Base-by-base conservation (phyloP, 64 coral and sea anemone species). In the Anthopleura sola region DNA sequence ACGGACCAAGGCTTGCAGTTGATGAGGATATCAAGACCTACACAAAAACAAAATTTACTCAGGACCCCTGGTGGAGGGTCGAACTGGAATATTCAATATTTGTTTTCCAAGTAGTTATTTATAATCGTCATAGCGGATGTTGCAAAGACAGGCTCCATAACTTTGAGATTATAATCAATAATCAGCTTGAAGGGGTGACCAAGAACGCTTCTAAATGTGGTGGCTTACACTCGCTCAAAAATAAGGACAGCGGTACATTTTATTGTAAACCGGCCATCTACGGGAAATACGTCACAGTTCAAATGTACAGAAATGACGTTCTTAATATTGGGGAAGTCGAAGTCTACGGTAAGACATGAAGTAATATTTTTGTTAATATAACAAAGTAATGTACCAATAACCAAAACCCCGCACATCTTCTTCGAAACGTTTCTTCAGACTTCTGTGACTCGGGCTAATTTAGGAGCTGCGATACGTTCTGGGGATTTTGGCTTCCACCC, bases 11-110 rank as follows among this genome's bases (percentile, higher is more conserved):
- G 3, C 6, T 13, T 21, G 82, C 82, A 56, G 82, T 83, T 6
- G 82, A 83, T 83, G 82, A 51, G 16, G 39, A 83, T 37, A 31
- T 40, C 18, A 37, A 53, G 2, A 57, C 82, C 46, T 5, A 11
- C 17, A 31, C 82, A 5, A 0, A 16, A 19, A 56, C 82, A 57
- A 7, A 14, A 29, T 3, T 31, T 32, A 14, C 18, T 34, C 11
- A 55, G 7, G 20, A 83, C n/a, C 32, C 82, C n/a, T 60, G 49
- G 82, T 83, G 82, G 82, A 83, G 55, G 18, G 53, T 83, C 2
- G 50, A 83, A 12, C 50, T 83, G 9, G 55, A 53, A 1, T n/a
- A 36, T 83, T 15, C 48, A 37, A 11, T 83, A 20, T 28, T 83
- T 17, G 28, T 83, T 19, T 31, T 4, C 34, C 57, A 60, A 58